Conservation (phyloP, 2,113 vertebrate species). For the Microcebus ravelobensis region DNA sequence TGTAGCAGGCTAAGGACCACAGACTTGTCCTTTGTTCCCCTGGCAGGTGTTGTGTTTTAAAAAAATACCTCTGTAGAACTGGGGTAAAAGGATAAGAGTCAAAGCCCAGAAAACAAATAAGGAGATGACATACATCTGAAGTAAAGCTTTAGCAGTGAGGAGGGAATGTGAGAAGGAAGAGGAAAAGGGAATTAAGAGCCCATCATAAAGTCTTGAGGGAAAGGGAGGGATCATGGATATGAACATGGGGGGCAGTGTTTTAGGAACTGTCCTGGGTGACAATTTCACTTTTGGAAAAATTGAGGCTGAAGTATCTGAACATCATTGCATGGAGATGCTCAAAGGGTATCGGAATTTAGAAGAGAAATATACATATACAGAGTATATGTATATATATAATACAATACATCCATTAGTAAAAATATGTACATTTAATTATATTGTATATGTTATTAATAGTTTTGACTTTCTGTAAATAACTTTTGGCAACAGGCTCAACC, state of each 20-base stretch:
- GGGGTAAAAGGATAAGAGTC: background rate
- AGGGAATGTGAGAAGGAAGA: background rate
- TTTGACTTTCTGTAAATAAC: background rate
- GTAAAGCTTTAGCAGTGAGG: background rate
- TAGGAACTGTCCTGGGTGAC: too few species aligned
- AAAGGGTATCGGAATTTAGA: too few species aligned
- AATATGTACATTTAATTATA: background rate
- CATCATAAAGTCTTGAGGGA: background rate
- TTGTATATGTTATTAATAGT: background rate
- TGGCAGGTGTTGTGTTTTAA: background rate
- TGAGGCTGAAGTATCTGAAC: background rate
- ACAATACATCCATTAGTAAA: background rate
- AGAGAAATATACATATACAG: background rate
- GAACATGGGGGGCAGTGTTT: background rate
- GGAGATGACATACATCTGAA: background rate
- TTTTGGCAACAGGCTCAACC: background rate
- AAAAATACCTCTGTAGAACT: background rate
- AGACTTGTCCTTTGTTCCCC: background rate
- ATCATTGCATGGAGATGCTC: background rate
- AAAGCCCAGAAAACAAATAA: background rate
- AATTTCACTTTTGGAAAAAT: background rate
- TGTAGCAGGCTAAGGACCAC: background rate
- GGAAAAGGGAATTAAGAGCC: background rate
- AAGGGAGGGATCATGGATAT: background rate
- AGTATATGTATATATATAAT: background rate